phyloP scores from a whole-genome alignment of 2,888 invertebrate species.

The Plagodis dolabraria region DNA sequence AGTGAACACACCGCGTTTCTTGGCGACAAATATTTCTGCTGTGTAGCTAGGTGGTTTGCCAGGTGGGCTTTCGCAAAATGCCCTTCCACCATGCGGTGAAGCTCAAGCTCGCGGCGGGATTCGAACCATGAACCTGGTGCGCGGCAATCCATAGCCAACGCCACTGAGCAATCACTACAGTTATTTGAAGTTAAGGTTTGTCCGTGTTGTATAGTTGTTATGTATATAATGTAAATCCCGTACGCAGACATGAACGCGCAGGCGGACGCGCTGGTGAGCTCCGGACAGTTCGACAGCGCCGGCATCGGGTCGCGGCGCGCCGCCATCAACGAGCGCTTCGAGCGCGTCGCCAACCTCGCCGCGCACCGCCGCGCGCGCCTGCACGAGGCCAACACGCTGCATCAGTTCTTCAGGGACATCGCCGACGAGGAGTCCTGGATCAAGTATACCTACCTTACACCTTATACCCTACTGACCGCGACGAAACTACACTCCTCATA shows the following conservation, averaged over 20 bases:
- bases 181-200: too few relatives aligned
- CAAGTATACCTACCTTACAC: too few relatives aligned
- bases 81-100: too few relatives aligned
- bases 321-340: conserved; percentile 98
- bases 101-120: too few relatives aligned
- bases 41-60: too few relatives aligned
- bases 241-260: conserved; percentile 95
- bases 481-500: neutral
- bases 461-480: too few relatives aligned
- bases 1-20: too few relatives aligned
- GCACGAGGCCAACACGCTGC: conserved; percentile 98
- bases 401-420: conserved; percentile 99
- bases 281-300: conserved; percentile 98
- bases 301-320: conserved; percentile 97
- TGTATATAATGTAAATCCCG: conserved; percentile 9
- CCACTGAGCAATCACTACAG: too few relatives aligned
- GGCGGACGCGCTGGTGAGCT: conserved; percentile 97
- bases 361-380: conserved; percentile 96
- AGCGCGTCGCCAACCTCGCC: conserved; percentile 95
- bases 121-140: too few relatives aligned
- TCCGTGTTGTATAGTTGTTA: neutral
- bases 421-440: conserved; percentile 99
- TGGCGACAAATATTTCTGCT: too few relatives aligned
- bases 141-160: too few relatives aligned
- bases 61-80: too few relatives aligned